Conservation (phyloP, 2,113 vertebrate species). For the Python bivittatus region DNA sequence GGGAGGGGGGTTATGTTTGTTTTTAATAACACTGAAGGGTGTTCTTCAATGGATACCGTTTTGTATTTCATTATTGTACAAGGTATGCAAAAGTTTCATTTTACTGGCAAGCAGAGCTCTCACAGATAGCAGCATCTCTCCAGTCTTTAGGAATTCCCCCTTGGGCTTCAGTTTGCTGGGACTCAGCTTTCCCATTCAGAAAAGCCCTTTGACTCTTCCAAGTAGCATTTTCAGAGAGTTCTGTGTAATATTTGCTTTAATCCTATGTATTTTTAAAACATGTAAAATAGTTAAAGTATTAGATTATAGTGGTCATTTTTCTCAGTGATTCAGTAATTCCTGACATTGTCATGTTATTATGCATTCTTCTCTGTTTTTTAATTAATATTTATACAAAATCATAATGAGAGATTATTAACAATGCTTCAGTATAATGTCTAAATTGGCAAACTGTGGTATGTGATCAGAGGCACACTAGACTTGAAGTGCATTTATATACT, state of each 20-base stretch:
- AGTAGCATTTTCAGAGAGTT: neutral
- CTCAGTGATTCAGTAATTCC: neutral
- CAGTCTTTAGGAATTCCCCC: neutral
- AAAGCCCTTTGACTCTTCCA: neutral
- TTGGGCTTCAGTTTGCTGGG: neutral
- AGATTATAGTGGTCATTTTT: neutral
- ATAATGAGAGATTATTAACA: neutral
- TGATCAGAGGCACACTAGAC: neutral
- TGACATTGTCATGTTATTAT: neutral
- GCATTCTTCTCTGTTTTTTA: neutral
- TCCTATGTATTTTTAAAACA: neutral
- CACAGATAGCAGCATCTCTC: neutral
- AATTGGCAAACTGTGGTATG: neutral
- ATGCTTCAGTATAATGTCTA: neutral
- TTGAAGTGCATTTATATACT: neutral
- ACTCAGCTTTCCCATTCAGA: neutral
- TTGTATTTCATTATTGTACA: constrained; percentile 10
- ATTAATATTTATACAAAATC: neutral
- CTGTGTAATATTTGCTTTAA: neutral
- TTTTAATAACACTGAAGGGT: constrained; percentile 16
- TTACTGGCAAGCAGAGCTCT: neutral
- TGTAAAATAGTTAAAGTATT: neutral
- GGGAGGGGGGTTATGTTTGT: too few relatives aligned
- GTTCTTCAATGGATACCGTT: neutral
- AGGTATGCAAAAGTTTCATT: neutral